phyloP scores from a whole-genome alignment of 2,797 vertebrate species.

The Hemitrygon akajei region DNA sequence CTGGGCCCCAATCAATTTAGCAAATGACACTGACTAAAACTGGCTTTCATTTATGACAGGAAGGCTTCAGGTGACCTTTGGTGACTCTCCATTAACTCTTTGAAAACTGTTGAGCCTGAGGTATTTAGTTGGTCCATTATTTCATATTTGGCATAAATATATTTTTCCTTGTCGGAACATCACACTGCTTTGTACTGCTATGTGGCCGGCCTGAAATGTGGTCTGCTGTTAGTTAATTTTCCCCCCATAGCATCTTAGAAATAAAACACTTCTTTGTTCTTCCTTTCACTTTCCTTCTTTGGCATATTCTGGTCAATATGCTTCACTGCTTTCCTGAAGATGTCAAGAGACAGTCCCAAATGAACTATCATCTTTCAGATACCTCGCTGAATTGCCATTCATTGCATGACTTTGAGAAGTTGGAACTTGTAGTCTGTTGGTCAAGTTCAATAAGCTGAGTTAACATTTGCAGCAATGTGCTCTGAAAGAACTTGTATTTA shows the following conservation, averaged over 20 bases:
- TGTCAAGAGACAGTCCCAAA: background rate
- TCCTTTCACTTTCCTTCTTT: background rate
- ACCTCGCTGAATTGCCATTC: background rate
- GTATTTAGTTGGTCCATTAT: background rate
- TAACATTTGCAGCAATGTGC: background rate
- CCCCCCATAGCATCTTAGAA: background rate
- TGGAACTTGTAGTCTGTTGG: background rate
- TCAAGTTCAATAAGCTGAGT: background rate
- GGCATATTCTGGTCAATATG: background rate
- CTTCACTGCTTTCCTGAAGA: background rate
- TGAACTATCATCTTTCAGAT: background rate
- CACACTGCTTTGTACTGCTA: background rate
- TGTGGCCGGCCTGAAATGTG: background rate
- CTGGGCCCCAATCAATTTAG: constrained; percentile 27
- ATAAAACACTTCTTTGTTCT: background rate
- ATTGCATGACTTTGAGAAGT: background rate
- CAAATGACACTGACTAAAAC: constrained; percentile 15
- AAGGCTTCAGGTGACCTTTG: background rate
- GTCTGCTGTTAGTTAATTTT: background rate
- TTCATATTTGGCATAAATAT: background rate
- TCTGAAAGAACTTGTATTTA: background rate
- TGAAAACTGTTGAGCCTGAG: constrained; percentile 3
- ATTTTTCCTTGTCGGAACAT: background rate
- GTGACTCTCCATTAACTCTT: constrained; percentile 30
- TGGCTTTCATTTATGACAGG: constrained; percentile 1